Conservation (phyloP, 2,888 invertebrate species). For the Andrena bucephala region DNA sequence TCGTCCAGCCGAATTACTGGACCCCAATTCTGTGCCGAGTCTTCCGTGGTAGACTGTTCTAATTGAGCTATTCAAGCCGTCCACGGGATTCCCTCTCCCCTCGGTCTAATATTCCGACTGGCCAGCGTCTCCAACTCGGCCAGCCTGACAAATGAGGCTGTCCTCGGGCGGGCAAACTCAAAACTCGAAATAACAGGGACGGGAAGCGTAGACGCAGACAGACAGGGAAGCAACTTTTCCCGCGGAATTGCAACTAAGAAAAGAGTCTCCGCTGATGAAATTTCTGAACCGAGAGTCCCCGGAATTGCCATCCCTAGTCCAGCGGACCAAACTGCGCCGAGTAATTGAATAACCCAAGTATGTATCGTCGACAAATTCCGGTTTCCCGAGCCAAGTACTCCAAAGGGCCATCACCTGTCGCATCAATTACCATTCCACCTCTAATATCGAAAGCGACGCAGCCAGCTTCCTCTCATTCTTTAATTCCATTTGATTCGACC, state of each 20-base stretch:
- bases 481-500: neutral
- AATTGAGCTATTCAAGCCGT: conserved; percentile 39
- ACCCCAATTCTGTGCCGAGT: conserved; percentile 7
- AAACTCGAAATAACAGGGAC: conserved; percentile 17
- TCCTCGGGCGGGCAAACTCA: conserved; percentile 4
- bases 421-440: neutral
- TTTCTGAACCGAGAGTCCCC: neutral
- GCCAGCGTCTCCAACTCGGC: conserved; percentile 15
- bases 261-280: neutral
- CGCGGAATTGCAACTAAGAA: neutral
- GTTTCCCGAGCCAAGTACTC: too few relatives aligned
- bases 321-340: neutral
- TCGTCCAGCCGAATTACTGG: neutral
- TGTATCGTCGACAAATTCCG: too few relatives aligned
- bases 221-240: neutral
- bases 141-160: neutral
- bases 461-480: neutral
- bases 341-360: too few relatives aligned
- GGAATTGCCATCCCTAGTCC: too few relatives aligned
- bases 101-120: conserved; percentile 31
- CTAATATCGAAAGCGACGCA: neutral
- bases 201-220: neutral
- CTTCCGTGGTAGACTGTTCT: conserved; percentile 25
- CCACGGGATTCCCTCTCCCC: conserved; percentile 31
- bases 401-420: too few relatives aligned